Evolutionary conservation across 2,888 invertebrate species (phyloP), one percentile per base, ranked within the genome.

Genomic region (Polietes domitor): DNA sequence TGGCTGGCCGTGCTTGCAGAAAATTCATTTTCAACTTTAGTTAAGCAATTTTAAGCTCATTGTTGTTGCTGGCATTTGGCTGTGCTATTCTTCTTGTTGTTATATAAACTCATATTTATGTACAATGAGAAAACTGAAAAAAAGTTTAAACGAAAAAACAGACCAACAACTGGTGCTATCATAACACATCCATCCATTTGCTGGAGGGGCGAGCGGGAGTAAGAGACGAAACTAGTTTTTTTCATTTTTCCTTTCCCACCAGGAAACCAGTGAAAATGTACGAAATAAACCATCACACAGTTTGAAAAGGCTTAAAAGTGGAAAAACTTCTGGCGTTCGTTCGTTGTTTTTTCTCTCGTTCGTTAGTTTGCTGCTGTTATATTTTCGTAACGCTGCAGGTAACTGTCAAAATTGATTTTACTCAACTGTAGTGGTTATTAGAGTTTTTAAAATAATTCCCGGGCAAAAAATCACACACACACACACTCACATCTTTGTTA

Each of bases 341-440:
- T 58, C 9, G 32, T 32, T 32, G 41, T 24, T n/a, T n/a, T 61
- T 26, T 10, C 50, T 68, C 58, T 37, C 65, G 75, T 78, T 37
- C 65, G 75, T 78, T 76, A 41, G 43, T 71, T 24, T 53, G 17
- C n/a, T 77, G 68, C 58, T 50, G 63, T 78, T 17, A 55, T 65
- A 17, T 72, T 76, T 72, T 61, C 50, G 76, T 53, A 77, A 85
- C 87, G 87, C 88, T 91, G 90, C 91, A 91, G 91, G 91, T 90
- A 89, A 90, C 89, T 88, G 90, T 91, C 91, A 90, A 86, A 90
- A 89, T 90, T 90, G 91, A 90, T 90, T 90, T 89, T 88, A 88
- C 88, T 89, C 89, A 89, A 88, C 89, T 89, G 88, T 76, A 63
- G 84, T 84, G 76, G 84, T 81, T 81, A 76, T 81, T 81, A 78